phyloP scores from a whole-genome alignment of 2,113 vertebrate species.

The Lepus europaeus region DNA sequence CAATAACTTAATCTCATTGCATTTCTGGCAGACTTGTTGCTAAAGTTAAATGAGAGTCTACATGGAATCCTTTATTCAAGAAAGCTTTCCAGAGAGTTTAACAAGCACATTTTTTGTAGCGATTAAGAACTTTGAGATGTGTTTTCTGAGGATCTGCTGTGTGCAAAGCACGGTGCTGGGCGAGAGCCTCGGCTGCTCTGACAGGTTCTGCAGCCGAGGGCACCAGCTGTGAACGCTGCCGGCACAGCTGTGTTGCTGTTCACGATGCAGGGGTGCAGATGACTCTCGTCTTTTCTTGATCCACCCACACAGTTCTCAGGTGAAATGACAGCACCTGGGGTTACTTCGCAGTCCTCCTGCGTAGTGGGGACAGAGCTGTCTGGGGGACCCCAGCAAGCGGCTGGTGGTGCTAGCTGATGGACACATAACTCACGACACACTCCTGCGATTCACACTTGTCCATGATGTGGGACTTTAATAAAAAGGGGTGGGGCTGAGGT shows the following conservation, averaged over 20 bases:
- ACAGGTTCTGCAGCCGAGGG: not conserved
- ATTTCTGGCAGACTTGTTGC: not conserved
- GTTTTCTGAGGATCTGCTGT: not conserved
- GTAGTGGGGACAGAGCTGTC: too few relatives aligned
- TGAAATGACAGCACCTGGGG: not conserved
- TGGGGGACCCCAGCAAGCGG: rapidly evolving
- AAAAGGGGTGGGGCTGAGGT: too few relatives aligned
- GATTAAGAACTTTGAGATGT: not conserved
- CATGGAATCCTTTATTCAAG: not conserved
- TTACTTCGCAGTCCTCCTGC: not conserved
- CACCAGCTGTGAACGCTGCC: not conserved
- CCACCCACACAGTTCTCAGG: not conserved
- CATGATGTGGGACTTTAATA: too few relatives aligned
- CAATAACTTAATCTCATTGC: not conserved
- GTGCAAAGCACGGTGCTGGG: not conserved
- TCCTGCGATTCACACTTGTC: too few relatives aligned
- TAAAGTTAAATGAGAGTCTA: not conserved
- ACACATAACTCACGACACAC: too few relatives aligned
- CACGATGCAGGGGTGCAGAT: not conserved
- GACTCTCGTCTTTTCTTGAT: not conserved
- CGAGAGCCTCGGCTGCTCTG: not conserved
- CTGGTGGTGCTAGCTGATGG: too few relatives aligned
- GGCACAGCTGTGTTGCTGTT: not conserved
- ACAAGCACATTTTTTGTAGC: not conserved
- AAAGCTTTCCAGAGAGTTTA: not conserved